Evolutionary conservation across 2,888 invertebrate genomes (phyloP), one percentile per base, ranked within the genome.

Genomic region (Phortica okadai): DNA sequence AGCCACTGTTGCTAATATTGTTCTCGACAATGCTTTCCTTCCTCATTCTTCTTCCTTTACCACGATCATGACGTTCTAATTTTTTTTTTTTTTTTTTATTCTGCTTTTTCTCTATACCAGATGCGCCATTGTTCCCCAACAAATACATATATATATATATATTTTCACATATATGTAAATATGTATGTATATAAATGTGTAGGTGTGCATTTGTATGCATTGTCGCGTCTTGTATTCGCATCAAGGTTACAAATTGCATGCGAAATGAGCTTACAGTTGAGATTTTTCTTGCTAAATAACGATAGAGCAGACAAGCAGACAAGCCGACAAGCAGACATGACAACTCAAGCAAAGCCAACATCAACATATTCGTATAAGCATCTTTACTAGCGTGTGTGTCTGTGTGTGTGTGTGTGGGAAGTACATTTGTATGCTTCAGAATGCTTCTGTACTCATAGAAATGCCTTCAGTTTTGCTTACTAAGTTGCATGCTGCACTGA

Each of bases 211-310:
- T 14, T 8, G 50, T 62, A 33, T 64, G 41, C 41, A 10, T 33
- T 41, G 1, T 66, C 50, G 16, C n/a, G 83, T 77, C 78, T 78
- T 79, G 81, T 16, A 58, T 42, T 33, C 42, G 66, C 21, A 58
- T 54, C 83, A 85, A 88, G 87, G 88, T 81, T 87, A 80, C 78
- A 77, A 77, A 81, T 80, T 84, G 81, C 81, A 88, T 87, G 82
- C 80, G 81, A 83, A 85, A 85, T 87, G 82, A 80, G 85, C 79
- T 83, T 81, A 79, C 79, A 78, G 84, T 84, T 84, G 82, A 86
- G 85, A 75, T 75, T 75, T 58, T 59, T 69, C 45, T 67, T 66
- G 16, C 33, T 14, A 41, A 14, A 14, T 59, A 59, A 59, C 59
- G 59, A 59, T 59, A 59, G 59, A 59, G 59, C 59, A 59, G 59